Conservation (phyloP, 2,888 invertebrate genomes). For the Stratiomys singularior region DNA sequence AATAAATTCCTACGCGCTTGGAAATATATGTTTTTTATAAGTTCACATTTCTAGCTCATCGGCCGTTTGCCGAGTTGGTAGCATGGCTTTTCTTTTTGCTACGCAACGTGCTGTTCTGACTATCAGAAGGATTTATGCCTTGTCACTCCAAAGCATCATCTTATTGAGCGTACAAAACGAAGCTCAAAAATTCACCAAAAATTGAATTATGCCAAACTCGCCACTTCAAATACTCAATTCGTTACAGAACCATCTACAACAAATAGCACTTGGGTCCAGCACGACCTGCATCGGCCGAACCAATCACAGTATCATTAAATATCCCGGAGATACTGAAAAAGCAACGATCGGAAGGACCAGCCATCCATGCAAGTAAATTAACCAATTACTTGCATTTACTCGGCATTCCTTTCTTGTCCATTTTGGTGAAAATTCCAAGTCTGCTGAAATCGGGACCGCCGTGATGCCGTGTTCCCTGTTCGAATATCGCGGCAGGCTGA, state of each 20-base stretch:
- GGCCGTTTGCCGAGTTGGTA: too few relatives aligned
- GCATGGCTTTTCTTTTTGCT: too few relatives aligned
- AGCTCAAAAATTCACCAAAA: too few relatives aligned
- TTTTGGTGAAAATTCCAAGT: conserved; percentile 16
- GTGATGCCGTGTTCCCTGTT: neutral
- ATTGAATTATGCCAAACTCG: too few relatives aligned
- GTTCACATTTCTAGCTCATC: too few relatives aligned
- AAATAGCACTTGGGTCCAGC: neutral
- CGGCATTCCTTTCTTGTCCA: neutral
- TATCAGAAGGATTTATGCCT: too few relatives aligned
- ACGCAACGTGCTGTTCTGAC: too few relatives aligned
- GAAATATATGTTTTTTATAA: neutral
- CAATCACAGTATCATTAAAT: conserved; percentile 8
- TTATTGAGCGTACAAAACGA: too few relatives aligned
- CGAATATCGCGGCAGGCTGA: neutral
- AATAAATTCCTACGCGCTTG: neutral
- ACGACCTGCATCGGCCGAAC: neutral
- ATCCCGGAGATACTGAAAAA: neutral
- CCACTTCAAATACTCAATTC: too few relatives aligned
- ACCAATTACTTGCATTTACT: conserved; percentile 35
- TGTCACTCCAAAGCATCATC: too few relatives aligned
- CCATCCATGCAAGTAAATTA: conserved; percentile 32
- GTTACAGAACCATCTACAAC: neutral
- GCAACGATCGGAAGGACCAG: neutral
- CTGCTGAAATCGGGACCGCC: neutral